A percentile compares a stretch with the other conserved stretches of the same genome.
Evolutionary conservation across 1,140 invertebrate genomes (phyloP).

Genomic region (Chelonus insularis): DNA sequence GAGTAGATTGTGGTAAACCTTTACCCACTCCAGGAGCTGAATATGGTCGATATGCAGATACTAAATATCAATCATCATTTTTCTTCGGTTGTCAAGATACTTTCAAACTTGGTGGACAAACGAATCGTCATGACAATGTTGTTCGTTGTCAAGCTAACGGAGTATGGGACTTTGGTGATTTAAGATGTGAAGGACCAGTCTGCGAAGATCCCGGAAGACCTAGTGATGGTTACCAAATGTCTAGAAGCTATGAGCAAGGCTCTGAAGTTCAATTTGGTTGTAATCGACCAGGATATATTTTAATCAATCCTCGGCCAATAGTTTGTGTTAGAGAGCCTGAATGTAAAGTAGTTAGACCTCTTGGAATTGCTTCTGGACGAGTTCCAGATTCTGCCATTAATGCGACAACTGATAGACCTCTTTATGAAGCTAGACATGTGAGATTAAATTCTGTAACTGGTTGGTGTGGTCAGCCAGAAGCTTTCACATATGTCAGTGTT

Average conservation of each 20-base stretch:
- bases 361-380: slow-evolving; percentile 87
- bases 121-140: slow-evolving; percentile 86
- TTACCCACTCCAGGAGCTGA: slow-evolving; percentile 88
- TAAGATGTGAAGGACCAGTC: slow-evolving; percentile 93
- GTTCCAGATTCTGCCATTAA: slow-evolving; percentile 97
- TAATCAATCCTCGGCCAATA: slow-evolving; percentile 88
- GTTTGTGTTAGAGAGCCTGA: slow-evolving; percentile 90
- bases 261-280: slow-evolving; percentile 90
- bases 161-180: slow-evolving; percentile 95
- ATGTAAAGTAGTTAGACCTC: slow-evolving; percentile 88
- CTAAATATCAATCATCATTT: slow-evolving; percentile 88
- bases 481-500: slow-evolving; percentile 93
- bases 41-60: slow-evolving; percentile 86
- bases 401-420: slow-evolving; percentile 88
- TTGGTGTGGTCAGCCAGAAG: slow-evolving; percentile 93
- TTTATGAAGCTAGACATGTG: slow-evolving; percentile 88
- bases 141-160: slow-evolving; percentile 90
- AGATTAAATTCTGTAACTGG: slow-evolving; percentile 92
- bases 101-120: slow-evolving; percentile 91
- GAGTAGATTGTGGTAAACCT: slow-evolving; percentile 85
- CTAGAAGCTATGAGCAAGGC: slow-evolving; percentile 90
- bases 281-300: slow-evolving; percentile 87
- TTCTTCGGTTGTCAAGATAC: slow-evolving; percentile 97
- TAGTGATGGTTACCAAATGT: slow-evolving; percentile 84
- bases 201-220: slow-evolving; percentile 94